Evolutionary conservation across 2,888 invertebrate genomes (phyloP), one percentile per base, ranked within the genome.

Genomic region (Drosophila prostipennis): DNA sequence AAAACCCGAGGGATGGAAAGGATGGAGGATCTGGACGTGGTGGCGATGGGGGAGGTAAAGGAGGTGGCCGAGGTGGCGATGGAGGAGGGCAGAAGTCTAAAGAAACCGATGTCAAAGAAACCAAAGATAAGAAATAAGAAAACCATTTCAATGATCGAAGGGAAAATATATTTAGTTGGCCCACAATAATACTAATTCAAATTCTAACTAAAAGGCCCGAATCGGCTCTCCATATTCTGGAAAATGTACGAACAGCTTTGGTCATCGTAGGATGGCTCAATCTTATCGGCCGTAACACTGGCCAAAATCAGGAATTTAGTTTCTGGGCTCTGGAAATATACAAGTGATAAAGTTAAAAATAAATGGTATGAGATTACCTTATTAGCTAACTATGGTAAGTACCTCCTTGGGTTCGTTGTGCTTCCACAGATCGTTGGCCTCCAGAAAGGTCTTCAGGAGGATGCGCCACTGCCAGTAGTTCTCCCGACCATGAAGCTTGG

Each of bases 381-480:
- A 19, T 19, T 19, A 19, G 19, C 19, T 19, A 3, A 3, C 19
- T 19, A n/a, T n/a, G n/a, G n/a, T n/a, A 6, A 11, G 1, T 36
- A 79, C 82, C 16, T 82, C 82, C 26, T 54, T 77, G 5, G 80
- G 86, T 26, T 79, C 73, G 40, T 79, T 83, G 37, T 80, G 70
- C 51, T 56, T 75, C 86, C 86, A 82, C 5, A 82, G 48, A n/a
- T 80, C 86, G 7, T 57, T 60, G 3, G 80, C 65, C 10, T 82
- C 82, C 37, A 82, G 56, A 16, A 77, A 82, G 23, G 80, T 13
- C 1, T 60, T 64, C 34, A 82, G 2, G 0, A 82, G 77, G 69
- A 82, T 76, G 23, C 70, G 67, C 82, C 82, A 82, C 43, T 78
- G 78, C 80, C 80, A 83, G 32, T 71, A 80, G 19, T 83, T 82